phyloP scores from a whole-genome alignment of 1,140 invertebrate species.

The Marisa cornuarietis region DNA sequence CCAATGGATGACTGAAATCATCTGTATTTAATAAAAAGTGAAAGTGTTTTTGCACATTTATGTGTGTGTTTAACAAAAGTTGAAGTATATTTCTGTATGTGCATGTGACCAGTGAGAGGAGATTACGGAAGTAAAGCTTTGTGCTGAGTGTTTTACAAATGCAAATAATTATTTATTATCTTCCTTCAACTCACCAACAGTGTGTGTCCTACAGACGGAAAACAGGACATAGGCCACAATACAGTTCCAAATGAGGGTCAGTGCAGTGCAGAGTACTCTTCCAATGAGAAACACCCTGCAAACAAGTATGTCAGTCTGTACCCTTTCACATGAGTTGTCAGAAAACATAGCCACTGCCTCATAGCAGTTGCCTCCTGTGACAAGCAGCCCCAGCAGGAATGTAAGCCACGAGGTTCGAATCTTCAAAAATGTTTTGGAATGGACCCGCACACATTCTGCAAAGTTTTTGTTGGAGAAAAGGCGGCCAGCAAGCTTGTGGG shows the following conservation, averaged over 20 bases:
- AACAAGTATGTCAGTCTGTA: conserved; percentile 53
- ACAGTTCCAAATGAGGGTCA: conserved; percentile 64
- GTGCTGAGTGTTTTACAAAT: neutral
- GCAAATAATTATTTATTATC: neutral
- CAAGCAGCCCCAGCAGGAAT: conserved; percentile 20
- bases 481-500: conserved; percentile 52
- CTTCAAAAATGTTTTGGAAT: conserved; percentile 66
- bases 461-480: conserved; percentile 63
- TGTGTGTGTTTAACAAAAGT: neutral
- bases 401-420: conserved; percentile 44
- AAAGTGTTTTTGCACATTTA: neutral
- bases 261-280: conserved; percentile 57
- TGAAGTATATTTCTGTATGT: neutral
- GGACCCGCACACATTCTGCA: conserved; percentile 63
- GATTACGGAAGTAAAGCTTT: neutral
- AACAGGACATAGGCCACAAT: conserved; percentile 65
- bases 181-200: conserved; percentile 60
- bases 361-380: conserved; percentile 50
- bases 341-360: conserved; percentile 43
- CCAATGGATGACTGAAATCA: neutral
- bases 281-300: conserved; percentile 61
- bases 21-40: neutral
- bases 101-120: neutral
- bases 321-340: conserved; percentile 45
- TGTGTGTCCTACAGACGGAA: conserved; percentile 67